Conservation (phyloP, 2,113 vertebrate species). For the Sinocyclocheilus grahami region DNA sequence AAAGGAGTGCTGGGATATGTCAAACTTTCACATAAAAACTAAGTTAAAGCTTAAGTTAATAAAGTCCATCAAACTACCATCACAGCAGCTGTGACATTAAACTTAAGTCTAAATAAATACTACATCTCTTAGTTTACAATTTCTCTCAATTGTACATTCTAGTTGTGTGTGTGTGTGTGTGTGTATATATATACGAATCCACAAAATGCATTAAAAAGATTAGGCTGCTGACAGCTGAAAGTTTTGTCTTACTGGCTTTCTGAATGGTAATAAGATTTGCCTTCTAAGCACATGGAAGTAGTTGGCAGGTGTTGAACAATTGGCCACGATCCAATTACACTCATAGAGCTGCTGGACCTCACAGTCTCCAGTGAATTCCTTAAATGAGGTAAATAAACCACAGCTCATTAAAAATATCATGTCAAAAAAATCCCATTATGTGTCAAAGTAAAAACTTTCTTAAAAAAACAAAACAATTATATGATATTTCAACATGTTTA, state of each 20-base stretch:
- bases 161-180: too few species aligned
- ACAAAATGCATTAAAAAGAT: too few species aligned
- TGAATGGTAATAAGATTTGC: conserved; percentile 90
- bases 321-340: conserved; percentile 93
- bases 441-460: too few species aligned
- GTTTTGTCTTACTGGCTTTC: conserved; percentile 81
- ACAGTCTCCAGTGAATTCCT: conserved; percentile 83
- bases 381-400: background rate
- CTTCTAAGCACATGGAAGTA: conserved; percentile 89
- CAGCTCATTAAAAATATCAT: conserved; percentile 25
- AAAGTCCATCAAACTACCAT: too few species aligned
- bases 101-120: background rate
- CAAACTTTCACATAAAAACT: too few species aligned
- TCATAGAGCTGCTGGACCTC: conserved; percentile 89
- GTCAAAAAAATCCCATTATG: background rate
- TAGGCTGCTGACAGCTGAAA: background rate
- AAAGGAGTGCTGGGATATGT: too few species aligned
- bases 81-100: too few species aligned
- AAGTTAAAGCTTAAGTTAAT: too few species aligned
- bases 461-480: too few species aligned
- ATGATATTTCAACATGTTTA: too few species aligned
- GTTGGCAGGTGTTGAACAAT: conserved; percentile 90
- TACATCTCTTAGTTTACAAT: background rate
- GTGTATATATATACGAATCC: too few species aligned
- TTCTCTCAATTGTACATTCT: background rate